These are phyloP conservation scores for Andrena camellia DNA, from an alignment of 2,888 invertebrate species.

Conservation along the genomic window DNA sequence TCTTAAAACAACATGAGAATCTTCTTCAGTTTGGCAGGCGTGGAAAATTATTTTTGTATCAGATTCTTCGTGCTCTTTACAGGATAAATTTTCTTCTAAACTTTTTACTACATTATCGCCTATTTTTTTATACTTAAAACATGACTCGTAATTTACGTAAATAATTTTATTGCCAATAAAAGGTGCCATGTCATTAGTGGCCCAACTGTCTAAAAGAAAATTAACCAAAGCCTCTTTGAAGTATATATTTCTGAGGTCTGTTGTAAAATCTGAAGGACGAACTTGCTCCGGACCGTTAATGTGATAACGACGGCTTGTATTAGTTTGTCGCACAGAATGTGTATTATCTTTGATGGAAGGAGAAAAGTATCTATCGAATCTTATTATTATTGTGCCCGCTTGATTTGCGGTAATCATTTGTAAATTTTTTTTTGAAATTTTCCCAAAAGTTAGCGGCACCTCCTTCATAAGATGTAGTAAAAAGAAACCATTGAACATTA, in stretches of 20 bases:
- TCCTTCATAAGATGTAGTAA: conserved; percentile 3
- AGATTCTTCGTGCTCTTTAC: background rate
- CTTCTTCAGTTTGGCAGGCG: background rate
- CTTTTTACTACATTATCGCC: background rate
- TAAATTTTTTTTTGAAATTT: background rate
- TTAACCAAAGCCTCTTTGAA: background rate
- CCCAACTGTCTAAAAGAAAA: background rate
- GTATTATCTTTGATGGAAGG: background rate
- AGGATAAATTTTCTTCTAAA: background rate
- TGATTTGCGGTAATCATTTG: background rate
- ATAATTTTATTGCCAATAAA: background rate
- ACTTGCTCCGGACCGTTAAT: background rate
- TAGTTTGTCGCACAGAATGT: background rate
- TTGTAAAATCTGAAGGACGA: background rate
- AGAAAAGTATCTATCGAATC: background rate
- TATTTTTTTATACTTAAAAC: background rate
- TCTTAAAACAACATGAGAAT: background rate
- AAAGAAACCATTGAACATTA: background rate
- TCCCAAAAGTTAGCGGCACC: background rate
- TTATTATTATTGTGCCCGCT: background rate
- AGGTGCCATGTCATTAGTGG: background rate
- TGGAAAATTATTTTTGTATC: conserved; percentile 8
- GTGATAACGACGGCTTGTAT: background rate
- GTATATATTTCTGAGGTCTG: background rate
- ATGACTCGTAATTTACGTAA: background rate